Base-by-base conservation (phyloP, 1,140 invertebrate genomes). In the Halictus rubicundus region DNA sequence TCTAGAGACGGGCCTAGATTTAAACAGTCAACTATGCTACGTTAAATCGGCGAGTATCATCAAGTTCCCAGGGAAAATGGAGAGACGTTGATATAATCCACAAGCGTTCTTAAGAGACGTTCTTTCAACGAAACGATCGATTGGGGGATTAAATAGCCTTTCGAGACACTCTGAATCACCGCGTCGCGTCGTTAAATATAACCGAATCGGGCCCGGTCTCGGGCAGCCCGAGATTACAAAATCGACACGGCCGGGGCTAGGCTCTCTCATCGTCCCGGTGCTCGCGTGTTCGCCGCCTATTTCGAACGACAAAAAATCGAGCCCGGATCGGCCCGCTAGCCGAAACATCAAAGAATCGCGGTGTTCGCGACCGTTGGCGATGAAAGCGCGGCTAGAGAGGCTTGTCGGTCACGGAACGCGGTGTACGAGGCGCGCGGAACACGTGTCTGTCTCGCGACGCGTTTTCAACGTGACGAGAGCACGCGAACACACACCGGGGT, bases 401-500 rank as follows among this genome's bases (percentile, higher is more conserved):
- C 12, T 60, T 42, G 54, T 61, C 14, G 25, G 12, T 57, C 25
- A 32, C 10, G 54, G 64, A 68, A 76, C 64, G 73, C 64, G 21
- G 21, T 69, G 65, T 61, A 77, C 39, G 25, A 46, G 54, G 9
- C n/a, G 25, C 27, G 12, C 7, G 61, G 54, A 84, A 84, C 83
- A 84, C 78, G 82, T 84, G 83, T 84, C 66, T 32, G 57, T 70
- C 32, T 57, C 57, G 72, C 23, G 59, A 25, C 37, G 49, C 27
- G 64, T 77, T 66, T 61, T 6, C 59, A 70, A 66, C 69, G 60
- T 16, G 57, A 42, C 54, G 46, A 16, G 61, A 54, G 23, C 61
- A 60, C 69, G 68, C 74, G 39, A 21, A 23, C n/a, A 49, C 59
- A 42, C 46, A 39, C 23, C n/a, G 2, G 21, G 42, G 42, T 12